Evolutionary conservation across 2,113 vertebrate species (phyloP).

Genomic region (Menura novaehollandiae): DNA sequence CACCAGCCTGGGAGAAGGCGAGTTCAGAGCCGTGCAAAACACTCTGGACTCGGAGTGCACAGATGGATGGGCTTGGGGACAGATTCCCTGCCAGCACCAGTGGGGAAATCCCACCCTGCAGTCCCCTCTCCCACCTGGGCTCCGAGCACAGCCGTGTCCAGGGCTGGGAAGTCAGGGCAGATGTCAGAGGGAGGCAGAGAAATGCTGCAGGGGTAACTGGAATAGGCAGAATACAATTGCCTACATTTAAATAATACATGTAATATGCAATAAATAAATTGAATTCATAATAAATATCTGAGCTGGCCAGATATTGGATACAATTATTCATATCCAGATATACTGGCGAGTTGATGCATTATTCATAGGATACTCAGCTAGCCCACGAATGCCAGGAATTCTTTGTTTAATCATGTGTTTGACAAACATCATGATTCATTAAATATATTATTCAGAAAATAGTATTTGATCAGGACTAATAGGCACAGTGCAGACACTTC

Average conservation of each 20-base stretch:
- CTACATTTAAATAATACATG: constrained; percentile 4
- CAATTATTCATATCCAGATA: constrained; percentile 30
- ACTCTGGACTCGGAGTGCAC: rapidly evolving
- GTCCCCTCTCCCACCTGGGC: not conserved
- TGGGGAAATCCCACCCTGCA: not conserved
- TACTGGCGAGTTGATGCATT: constrained; percentile 25
- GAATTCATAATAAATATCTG: constrained; percentile 3
- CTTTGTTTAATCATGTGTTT: constrained; percentile 66
- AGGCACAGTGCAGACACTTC: not conserved
- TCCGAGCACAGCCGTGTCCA: rapidly evolving
- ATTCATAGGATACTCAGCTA: constrained; percentile 36
- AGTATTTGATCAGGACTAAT: constrained; percentile 20
- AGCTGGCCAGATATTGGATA: not conserved
- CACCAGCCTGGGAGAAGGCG: not conserved
- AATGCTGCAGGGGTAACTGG: not conserved
- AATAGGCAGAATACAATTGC: not conserved
- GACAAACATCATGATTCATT: constrained; percentile 58
- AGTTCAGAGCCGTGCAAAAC: not conserved
- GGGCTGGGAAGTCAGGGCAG: not conserved
- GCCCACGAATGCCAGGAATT: constrained; percentile 38
- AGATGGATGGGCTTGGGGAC: not conserved
- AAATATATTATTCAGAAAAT: constrained; percentile 41
- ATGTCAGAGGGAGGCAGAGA: not conserved
- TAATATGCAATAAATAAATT: constrained; percentile 36
- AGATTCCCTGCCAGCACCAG: not conserved